Conservation (phyloP, 1,140 invertebrate genomes). For the Pseudoatta argentina region DNA sequence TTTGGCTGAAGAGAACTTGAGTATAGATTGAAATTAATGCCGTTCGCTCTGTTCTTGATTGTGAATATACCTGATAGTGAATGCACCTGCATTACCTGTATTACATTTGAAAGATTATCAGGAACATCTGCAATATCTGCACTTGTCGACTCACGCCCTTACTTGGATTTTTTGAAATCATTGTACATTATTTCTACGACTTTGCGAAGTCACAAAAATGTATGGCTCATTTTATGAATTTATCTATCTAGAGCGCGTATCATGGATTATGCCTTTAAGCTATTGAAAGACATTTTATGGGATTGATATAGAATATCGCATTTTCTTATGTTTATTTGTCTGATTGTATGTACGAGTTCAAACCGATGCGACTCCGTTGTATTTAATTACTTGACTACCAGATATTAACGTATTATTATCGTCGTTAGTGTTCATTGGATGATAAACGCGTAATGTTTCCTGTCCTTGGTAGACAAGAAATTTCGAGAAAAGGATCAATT, state of each 20-base stretch:
- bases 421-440: background rate
- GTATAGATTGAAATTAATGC: background rate
- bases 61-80: background rate
- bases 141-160: background rate
- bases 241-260: constrained; percentile 34
- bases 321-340: constrained; percentile 55
- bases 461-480: constrained; percentile 29
- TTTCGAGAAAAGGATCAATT: background rate
- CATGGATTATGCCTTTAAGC: constrained; percentile 1
- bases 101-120: background rate
- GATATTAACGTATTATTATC: constrained; percentile 60
- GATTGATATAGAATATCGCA: constrained; percentile 67
- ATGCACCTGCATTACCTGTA: background rate
- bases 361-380: constrained; percentile 63
- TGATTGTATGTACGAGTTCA: constrained; percentile 70
- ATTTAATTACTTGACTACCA: background rate
- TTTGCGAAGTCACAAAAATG: background rate
- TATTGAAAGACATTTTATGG: constrained; percentile 16
- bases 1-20: background rate
- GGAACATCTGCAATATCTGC: background rate
- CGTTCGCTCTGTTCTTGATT: background rate
- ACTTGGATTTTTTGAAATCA: background rate
- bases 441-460: constrained; percentile 14
- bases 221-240: constrained; percentile 13
- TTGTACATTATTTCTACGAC: background rate